phyloP scores from a whole-genome alignment of 1,140 invertebrate species.

The Ptiloglossa arizonensis region DNA sequence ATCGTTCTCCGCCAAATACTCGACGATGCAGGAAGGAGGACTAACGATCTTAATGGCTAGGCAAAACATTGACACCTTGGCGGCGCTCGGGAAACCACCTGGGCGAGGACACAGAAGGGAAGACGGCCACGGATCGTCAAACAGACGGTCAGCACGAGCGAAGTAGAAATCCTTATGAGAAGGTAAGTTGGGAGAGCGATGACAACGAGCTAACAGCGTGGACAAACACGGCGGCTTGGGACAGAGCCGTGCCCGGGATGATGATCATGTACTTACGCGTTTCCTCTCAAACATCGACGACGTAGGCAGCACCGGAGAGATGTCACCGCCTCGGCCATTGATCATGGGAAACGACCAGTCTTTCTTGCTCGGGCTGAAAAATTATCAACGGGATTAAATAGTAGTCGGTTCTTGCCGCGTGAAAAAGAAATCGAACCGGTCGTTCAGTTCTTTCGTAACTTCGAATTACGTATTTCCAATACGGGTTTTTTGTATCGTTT shows the following conservation, averaged over 20 bases:
- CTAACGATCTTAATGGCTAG: conserved; percentile 77
- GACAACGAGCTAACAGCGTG: conserved; percentile 80
- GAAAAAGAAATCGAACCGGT: too few relatives aligned
- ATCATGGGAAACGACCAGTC: conserved; percentile 65
- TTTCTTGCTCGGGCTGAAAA: conserved; percentile 42
- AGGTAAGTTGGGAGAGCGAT: conserved; percentile 76
- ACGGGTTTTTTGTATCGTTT: too few relatives aligned
- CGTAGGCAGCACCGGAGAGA: conserved; percentile 56
- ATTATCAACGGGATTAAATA: conserved; percentile 18
- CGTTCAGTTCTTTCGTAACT: too few relatives aligned
- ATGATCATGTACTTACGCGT: conserved; percentile 78
- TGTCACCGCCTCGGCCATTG: conserved; percentile 53
- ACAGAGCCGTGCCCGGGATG: conserved; percentile 71
- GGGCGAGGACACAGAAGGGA: conserved; percentile 58
- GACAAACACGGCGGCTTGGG: conserved; percentile 78
- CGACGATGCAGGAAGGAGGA: conserved; percentile 50
- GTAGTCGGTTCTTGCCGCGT: not conserved
- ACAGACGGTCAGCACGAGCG: conserved; percentile 73
- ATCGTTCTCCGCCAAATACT: conserved; percentile 20
- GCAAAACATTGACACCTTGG: conserved; percentile 80
- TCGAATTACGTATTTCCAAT: too few relatives aligned
- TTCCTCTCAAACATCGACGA: conserved; percentile 77
- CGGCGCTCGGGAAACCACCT: conserved; percentile 71
- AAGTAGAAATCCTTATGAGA: conserved; percentile 72
- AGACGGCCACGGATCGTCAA: conserved; percentile 70